Base-by-base conservation (phyloP, 2,888 invertebrate genomes). In the Troilus luridus region DNA sequence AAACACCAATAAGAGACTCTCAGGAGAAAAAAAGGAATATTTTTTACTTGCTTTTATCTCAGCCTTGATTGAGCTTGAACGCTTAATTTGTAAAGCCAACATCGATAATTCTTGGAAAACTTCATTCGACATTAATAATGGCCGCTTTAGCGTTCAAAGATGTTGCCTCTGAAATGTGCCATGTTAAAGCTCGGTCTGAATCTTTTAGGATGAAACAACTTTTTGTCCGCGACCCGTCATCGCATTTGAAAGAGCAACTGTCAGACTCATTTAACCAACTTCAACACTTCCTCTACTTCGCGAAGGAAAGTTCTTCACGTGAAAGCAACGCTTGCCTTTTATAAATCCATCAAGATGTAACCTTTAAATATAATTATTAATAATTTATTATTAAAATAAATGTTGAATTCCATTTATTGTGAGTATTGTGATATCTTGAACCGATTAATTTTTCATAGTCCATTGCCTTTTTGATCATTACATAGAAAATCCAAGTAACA, bases 61-160 rank as follows among this genome's bases (percentile, higher is more conserved):
- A 3, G 72, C 6, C 19, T 0, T 12, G 14, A 67, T 67, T 67
- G 27, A 67, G 67, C 27, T 77, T 7, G 6, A 17, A 17, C 27
- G 17, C 41, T 10, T 19, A 54, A 81, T 54, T 81, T 81, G 11
- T n/a, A 54, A 77, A 81, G 81, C 56, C 21, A n/a, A n/a, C 56
- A 85, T 41, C 54, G 56, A 56, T 11, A 12, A n/a, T 56, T 58
- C 56, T 56, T n/a, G 11, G n/a, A 41, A 56, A 85, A 85, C 21
- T 56, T 85, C 85, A 85, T 56, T 85, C 85, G 56, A 85, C 85
- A 85, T 85, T 85, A 85, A 56, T 85, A 85, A 85, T 7, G 1
- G 41, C n/a, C 5, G 85, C n/a, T 12, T 9, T n/a, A 0, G 9
- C 85, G 56, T 56, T 85, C 85, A n/a, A 54, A 85, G 85, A 85